A percentile compares a stretch with the other conserved stretches of the same genome.
Evolutionary conservation across 2,888 invertebrate genomes (phyloP).

Genomic region (Nemurella pictetii): DNA sequence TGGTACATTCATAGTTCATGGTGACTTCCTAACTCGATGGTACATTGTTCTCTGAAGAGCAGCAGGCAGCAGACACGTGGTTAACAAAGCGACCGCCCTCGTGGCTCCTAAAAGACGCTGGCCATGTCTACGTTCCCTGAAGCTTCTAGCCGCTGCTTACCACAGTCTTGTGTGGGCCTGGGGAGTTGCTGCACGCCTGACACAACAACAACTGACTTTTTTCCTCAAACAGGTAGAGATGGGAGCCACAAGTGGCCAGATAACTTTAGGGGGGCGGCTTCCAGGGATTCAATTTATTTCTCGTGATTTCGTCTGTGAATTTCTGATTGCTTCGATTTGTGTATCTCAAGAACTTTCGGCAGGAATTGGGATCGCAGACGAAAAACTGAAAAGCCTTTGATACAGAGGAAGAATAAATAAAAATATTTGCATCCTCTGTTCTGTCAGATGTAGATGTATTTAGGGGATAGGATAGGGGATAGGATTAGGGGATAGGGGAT

Average conservation of each 20-base stretch:
- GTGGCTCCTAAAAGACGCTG: neutral
- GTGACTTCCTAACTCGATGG: no score
- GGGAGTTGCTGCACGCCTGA: neutral
- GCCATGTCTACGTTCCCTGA: no score
- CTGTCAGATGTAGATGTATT: no score
- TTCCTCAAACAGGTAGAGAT: neutral
- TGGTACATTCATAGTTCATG: no score
- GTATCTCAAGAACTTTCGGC: no score
- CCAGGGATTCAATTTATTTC: neutral
- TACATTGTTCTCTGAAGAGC: neutral
- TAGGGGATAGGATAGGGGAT: no score
- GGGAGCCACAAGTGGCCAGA: neutral
- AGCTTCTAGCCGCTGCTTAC: no score
- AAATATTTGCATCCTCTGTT: no score
- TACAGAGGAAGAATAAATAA: no score
- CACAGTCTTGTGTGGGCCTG: neutral
- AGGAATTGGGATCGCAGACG: no score
- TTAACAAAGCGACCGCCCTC: neutral
- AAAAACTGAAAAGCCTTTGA: no score
- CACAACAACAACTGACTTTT: neutral
- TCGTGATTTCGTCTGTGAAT: neutral
- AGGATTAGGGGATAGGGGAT: no score
- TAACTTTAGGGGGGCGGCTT: neutral
- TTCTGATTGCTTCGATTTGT: neutral
- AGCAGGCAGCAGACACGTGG: neutral